Evolutionary conservation across 1,140 invertebrate genomes (phyloP).

Genomic region (Orius laevigatus): DNA sequence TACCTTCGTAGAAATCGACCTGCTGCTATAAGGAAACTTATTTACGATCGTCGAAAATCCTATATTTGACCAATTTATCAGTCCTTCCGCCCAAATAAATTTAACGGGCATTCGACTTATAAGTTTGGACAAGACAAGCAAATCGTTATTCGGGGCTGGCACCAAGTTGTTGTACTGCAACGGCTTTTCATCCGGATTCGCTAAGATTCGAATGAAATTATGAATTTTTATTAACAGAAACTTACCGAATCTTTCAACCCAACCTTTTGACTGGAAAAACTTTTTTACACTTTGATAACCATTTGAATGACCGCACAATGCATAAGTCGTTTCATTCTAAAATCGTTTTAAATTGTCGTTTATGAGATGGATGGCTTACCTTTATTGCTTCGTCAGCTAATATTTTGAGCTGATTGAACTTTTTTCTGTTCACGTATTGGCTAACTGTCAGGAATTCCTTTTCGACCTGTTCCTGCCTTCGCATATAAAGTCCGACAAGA

Average conservation of each 20-base stretch:
- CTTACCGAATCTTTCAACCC: conserved; percentile 8
- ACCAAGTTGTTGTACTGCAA: background rate
- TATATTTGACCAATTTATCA: conserved; percentile 20
- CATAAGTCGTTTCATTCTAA: conserved; percentile 5
- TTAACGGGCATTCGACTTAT: conserved; percentile 18
- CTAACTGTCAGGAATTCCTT: conserved; percentile 1
- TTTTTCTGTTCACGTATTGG: background rate
- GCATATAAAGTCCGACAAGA: background rate
- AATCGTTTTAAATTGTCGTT: background rate
- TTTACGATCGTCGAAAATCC: conserved; percentile 18
- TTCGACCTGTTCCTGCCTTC: conserved; percentile 1
- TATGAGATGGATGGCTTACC: background rate
- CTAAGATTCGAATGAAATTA: background rate
- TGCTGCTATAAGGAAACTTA: conserved; percentile 16
- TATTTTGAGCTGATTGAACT: conserved; percentile 2
- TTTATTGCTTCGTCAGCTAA: conserved; percentile 8
- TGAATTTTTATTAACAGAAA: background rate
- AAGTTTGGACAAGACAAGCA: conserved; percentile 18
- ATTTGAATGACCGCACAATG: conserved; percentile 3
- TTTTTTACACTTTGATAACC: background rate
- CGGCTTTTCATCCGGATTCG: conserved; percentile 3
- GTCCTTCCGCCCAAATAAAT: conserved; percentile 21
- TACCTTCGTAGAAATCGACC: conserved; percentile 21
- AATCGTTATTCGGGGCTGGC: conserved; percentile 7
- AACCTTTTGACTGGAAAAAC: background rate